phyloP scores from a whole-genome alignment of 2,113 vertebrate genomes.

The Silurus asotus region DNA sequence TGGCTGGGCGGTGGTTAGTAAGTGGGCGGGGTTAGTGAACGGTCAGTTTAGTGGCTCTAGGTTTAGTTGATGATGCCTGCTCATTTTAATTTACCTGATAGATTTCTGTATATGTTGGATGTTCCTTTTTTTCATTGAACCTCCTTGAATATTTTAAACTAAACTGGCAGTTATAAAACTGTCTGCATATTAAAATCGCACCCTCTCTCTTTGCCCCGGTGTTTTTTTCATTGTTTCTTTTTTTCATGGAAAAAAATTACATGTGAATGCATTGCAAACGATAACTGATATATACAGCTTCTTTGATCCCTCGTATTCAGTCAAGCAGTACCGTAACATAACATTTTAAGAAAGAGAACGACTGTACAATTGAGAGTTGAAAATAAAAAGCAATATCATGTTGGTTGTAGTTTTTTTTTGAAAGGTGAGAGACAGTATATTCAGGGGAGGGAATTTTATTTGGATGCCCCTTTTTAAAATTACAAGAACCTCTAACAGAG shows the following conservation, averaged over 20 bases:
- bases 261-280: slow-evolving; percentile 41
- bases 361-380: slow-evolving; percentile 42
- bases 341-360: slow-evolving; percentile 25
- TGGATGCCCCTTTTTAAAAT: too few relatives aligned
- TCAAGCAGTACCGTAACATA: slow-evolving; percentile 5
- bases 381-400: slow-evolving; percentile 54
- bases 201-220: slow-evolving; percentile 63
- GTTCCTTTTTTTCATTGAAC: slow-evolving; percentile 63
- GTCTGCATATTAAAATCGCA: slow-evolving; percentile 70
- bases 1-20: slow-evolving; percentile 8
- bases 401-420: background rate
- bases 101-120: slow-evolving; percentile 69
- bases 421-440: background rate
- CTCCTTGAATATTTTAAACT: slow-evolving; percentile 66
- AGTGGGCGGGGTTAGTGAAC: too few relatives aligned
- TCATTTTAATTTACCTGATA: slow-evolving; percentile 54
- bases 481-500: too few relatives aligned
- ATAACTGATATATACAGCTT: slow-evolving; percentile 13
- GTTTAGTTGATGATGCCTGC: slow-evolving; percentile 46
- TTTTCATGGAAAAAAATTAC: background rate
- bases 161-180: slow-evolving; percentile 65
- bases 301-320: slow-evolving; percentile 43
- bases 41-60: slow-evolving; percentile 25
- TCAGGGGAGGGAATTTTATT: too few relatives aligned
- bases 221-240: slow-evolving; percentile 9